Evolutionary conservation across 2,113 vertebrate species (phyloP).

Genomic region (Abramis brama): DNA sequence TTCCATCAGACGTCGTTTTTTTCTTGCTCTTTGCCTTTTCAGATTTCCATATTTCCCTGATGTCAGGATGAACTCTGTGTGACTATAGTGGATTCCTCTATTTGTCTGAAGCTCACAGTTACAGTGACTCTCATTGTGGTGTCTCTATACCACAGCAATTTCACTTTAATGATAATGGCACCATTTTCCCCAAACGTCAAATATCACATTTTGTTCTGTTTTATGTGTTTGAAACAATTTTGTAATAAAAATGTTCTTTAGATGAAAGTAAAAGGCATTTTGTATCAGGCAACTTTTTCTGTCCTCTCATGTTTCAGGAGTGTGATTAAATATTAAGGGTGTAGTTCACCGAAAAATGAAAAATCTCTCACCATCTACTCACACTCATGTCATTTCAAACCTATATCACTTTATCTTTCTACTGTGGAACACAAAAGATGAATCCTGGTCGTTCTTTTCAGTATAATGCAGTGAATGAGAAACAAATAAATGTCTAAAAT

Average conservation of each 20-base stretch:
- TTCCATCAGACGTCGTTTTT: constrained; percentile 55
- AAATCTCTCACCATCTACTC: not conserved
- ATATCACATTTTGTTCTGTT: constrained; percentile 48
- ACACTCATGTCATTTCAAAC: not conserved
- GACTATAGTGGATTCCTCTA: constrained; percentile 44
- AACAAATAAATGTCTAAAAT: not conserved
- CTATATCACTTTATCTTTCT: constrained; percentile 2
- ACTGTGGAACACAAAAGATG: not conserved
- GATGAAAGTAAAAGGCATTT: constrained; percentile 24
- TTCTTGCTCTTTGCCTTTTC: constrained; percentile 25
- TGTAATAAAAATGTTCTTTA: constrained; percentile 49
- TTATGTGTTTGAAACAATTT: constrained; percentile 57
- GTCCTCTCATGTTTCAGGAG: constrained; percentile 26
- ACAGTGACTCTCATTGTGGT: constrained; percentile 40
- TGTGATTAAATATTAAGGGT: constrained; percentile 36
- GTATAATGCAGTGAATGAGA: not conserved
- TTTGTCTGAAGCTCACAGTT: constrained; percentile 55
- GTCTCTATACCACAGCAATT: constrained; percentile 41
- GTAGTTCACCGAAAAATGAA: constrained; percentile 15
- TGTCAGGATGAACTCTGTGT: constrained; percentile 59
- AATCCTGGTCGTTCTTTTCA: constrained; percentile 3
- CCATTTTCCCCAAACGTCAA: constrained; percentile 54
- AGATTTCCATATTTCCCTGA: constrained; percentile 64
- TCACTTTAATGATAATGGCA: constrained; percentile 60
- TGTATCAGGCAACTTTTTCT: constrained; percentile 3